Base-by-base conservation (phyloP, 2,888 invertebrate species). In the Galeruca laticollis region DNA sequence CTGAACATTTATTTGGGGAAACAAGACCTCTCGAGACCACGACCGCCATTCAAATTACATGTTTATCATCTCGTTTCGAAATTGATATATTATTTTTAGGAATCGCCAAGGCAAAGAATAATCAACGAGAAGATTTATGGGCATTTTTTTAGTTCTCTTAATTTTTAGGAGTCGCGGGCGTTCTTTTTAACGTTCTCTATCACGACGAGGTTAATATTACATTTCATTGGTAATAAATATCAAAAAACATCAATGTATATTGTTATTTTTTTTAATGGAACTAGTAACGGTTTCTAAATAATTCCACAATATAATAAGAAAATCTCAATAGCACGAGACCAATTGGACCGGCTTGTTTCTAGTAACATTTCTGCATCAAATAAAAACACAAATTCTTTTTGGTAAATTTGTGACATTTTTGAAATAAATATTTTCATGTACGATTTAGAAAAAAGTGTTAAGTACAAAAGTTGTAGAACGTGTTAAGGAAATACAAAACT, bases 1-100 rank as follows among this genome's bases (percentile, higher is more conserved):
- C 79, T 80, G 79, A 75, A 75, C 79, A 75, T 82, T 81, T 80
- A 79, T 81, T 82, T 81, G 80, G 77, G 76, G 75, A 75, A 79
- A 80, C 76, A 79, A 79, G 78, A 77, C 74, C 60, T 33, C 47
- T 18, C 68, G 71, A 68, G 35, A 57, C 35, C 35, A 57, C 76
- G 75, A 73, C 71, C 73, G 77, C 35, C 35, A 57, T 33, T 67
- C 69, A 82, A 80, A 81, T 81, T 82, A 80, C 76, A 78, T 77
- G 76, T 78, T 78, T 76, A 80, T 79, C 68, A 64, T 64, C 66
- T 76, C 75, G 75, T 76, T 77, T 73, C 68, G 33, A 75, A 78
- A 80, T 80, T 80, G 78, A 80, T 77, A 80, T 79, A 80, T 80
- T 80, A 77, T 71, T 68, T 67, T 68, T 74, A 71, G 72, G 66